These are phyloP conservation scores for Entomobrya proxima DNA, from an alignment of 2,888 invertebrate species.

Conservation along the genomic window DNA sequence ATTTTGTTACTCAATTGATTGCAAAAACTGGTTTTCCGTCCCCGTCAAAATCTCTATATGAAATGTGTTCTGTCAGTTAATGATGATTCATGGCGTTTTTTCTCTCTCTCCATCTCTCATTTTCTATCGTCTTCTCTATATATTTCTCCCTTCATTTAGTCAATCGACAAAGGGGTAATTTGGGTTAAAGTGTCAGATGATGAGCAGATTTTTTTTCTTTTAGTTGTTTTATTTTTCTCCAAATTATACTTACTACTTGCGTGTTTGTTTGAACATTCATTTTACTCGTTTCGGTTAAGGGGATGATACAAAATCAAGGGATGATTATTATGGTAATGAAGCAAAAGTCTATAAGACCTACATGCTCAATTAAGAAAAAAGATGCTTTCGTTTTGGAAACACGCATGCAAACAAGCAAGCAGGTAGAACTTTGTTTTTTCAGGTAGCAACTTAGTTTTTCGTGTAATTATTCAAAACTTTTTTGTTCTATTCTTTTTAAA, in stretches of 20 bases:
- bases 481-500: background rate
- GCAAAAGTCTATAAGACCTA: constrained; percentile 10
- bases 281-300: background rate
- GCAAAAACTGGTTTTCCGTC: constrained; percentile 60
- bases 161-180: constrained; percentile 57
- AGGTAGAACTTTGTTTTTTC: background rate
- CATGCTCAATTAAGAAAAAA: constrained; percentile 35
- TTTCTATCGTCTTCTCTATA: constrained; percentile 7
- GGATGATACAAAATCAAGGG: constrained; percentile 32
- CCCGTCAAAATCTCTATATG: constrained; percentile 39
- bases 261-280: background rate
- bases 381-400: background rate
- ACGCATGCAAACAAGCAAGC: background rate
- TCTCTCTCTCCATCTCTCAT: constrained; percentile 24
- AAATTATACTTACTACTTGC: background rate
- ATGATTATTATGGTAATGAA: constrained; percentile 45
- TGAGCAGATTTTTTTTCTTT: constrained; percentile 27
- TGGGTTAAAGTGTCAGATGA: constrained; percentile 62
- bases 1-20: constrained; percentile 48
- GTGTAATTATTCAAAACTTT: constrained; percentile 21
- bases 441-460: constrained; percentile 14
- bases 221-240: background rate
- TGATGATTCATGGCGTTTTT: constrained; percentile 49
- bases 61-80: constrained; percentile 49
- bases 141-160: constrained; percentile 43